Evolutionary conservation across 2,888 invertebrate species (phyloP).

Genomic region (Eudemis profundana): DNA sequence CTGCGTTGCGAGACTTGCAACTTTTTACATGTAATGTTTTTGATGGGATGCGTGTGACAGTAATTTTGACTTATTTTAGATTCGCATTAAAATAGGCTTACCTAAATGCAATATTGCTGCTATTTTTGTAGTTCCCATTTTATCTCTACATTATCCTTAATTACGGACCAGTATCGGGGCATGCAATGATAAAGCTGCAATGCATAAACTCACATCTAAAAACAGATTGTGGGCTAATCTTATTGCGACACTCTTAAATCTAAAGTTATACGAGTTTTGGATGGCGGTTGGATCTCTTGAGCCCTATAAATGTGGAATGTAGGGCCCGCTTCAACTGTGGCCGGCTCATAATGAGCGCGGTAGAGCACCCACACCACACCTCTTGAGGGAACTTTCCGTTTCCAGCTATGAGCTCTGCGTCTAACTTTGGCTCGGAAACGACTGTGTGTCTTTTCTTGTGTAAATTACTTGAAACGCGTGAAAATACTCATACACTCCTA

Average conservation of each 20-base stretch:
- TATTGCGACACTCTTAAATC: background rate
- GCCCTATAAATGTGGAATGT: constrained; percentile 10
- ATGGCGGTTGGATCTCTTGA: background rate
- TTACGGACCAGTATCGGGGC: too few relatives aligned
- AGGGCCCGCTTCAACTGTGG: constrained; percentile 20
- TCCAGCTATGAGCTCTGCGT: constrained; percentile 15
- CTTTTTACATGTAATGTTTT: too few relatives aligned
- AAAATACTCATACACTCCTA: background rate
- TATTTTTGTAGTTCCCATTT: too few relatives aligned
- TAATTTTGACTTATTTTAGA: too few relatives aligned
- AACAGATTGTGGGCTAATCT: background rate
- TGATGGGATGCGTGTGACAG: too few relatives aligned
- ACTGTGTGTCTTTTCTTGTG: background rate
- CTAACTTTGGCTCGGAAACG: constrained; percentile 4
- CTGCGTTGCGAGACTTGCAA: too few relatives aligned
- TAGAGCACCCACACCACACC: constrained; percentile 20
- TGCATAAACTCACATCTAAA: too few relatives aligned
- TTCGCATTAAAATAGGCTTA: too few relatives aligned
- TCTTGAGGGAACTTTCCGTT: constrained; percentile 24
- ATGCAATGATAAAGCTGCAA: too few relatives aligned
- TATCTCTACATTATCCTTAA: too few relatives aligned
- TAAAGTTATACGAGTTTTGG: background rate
- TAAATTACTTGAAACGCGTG: background rate
- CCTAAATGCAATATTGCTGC: too few relatives aligned
- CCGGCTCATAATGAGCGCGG: constrained; percentile 30